phyloP scores from a whole-genome alignment of 2,797 vertebrate genomes.

The Sandelia bainsii region DNA sequence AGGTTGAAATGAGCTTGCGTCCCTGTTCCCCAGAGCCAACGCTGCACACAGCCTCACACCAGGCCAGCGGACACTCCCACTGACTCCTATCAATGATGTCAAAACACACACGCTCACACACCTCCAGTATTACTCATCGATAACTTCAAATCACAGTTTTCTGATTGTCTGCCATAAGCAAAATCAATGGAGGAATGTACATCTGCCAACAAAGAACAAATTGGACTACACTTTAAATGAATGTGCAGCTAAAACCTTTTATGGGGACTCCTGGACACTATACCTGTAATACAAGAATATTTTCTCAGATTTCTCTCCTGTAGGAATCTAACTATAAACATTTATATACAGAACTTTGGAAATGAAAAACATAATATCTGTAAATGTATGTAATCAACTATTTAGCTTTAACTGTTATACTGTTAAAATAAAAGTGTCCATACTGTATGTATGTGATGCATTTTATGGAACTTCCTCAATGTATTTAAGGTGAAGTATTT shows the following conservation, averaged over 20 bases:
- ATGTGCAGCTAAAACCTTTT: conserved; percentile 10
- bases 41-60: conserved; percentile 63
- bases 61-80: conserved; percentile 59
- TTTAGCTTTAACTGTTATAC: background rate
- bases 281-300: conserved; percentile 1
- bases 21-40: conserved; percentile 68
- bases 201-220: conserved; percentile 5
- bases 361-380: background rate
- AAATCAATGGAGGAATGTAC: conserved; percentile 22
- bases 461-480: background rate
- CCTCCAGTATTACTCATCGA: conserved; percentile 46
- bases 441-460: background rate
- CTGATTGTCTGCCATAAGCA: conserved; percentile 13
- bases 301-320: conserved; percentile 1
- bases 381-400: background rate
- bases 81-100: conserved; percentile 72
- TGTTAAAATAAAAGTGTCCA: background rate
- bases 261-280: background rate
- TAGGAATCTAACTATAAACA: background rate
- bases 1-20: conserved; percentile 82
- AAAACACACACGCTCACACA: conserved; percentile 46
- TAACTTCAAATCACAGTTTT: conserved; percentile 48
- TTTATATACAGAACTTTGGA: background rate
- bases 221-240: conserved; percentile 20
- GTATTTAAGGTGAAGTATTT: background rate